Percentiles rank a stretch among this genome's conserved stretches.
phyloP scores from a whole-genome alignment of 1,140 invertebrate genomes.

The Apocrypta bakeri region DNA sequence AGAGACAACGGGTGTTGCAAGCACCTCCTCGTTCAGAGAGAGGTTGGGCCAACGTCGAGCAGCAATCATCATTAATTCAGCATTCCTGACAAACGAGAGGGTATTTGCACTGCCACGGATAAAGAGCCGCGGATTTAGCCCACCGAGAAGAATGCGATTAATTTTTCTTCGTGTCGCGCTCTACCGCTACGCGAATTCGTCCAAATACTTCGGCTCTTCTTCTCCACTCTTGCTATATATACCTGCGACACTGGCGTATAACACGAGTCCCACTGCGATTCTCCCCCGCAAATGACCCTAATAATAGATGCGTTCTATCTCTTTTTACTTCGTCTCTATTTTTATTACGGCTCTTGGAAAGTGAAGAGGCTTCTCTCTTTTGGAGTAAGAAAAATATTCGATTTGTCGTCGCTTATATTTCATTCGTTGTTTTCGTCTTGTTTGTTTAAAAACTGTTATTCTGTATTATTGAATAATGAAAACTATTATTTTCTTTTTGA shows the following conservation, averaged over 20 bases:
- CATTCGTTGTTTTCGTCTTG: too few relatives aligned
- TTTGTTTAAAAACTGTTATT: too few relatives aligned
- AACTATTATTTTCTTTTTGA: too few relatives aligned
- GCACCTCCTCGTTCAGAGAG: too few relatives aligned
- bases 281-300: slow-evolving; percentile 42
- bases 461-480: too few relatives aligned
- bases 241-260: slow-evolving; percentile 13
- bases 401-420: too few relatives aligned
- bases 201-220: slow-evolving; percentile 41
- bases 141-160: slow-evolving; percentile 67
- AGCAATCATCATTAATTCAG: slow-evolving; percentile 72
- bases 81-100: slow-evolving; percentile 69
- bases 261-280: slow-evolving; percentile 27
- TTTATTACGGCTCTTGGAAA: background rate
- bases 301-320: slow-evolving; percentile 38
- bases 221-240: slow-evolving; percentile 26
- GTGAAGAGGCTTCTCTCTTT: too few relatives aligned
- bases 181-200: slow-evolving; percentile 60
- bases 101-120: slow-evolving; percentile 67
- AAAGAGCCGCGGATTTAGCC: slow-evolving; percentile 67
- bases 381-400: background rate
- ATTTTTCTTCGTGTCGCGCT: slow-evolving; percentile 65
- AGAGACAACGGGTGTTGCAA: slow-evolving; percentile 11
- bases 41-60: slow-evolving; percentile 39
- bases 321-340: background rate